phyloP scores from a whole-genome alignment of 2,113 vertebrate species.

The Daubentonia madagascariensis region DNA sequence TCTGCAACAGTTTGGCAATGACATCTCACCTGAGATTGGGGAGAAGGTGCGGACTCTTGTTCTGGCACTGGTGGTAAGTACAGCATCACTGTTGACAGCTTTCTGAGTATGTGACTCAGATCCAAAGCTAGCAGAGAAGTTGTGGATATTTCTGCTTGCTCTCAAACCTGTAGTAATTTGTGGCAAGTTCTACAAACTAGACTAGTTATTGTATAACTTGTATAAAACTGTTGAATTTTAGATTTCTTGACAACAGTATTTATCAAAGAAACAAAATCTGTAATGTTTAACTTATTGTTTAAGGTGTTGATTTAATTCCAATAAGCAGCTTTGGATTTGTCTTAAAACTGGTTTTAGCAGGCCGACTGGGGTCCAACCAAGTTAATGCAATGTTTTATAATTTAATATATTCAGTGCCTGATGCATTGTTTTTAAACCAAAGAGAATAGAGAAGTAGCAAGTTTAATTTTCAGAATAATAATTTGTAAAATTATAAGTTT shows the following conservation, averaged over 20 bases:
- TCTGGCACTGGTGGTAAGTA: conserved; percentile 94
- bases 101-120: background rate
- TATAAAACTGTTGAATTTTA: background rate
- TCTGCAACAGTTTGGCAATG: conserved; percentile 98
- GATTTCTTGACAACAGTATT: conserved; percentile 33
- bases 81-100: background rate
- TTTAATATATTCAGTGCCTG: background rate
- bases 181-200: background rate
- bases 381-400: conserved; percentile 32
- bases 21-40: conserved; percentile 98
- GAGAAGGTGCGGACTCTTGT: conserved; percentile 97
- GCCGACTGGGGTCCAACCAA: background rate
- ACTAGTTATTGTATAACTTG: background rate
- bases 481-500: conserved; percentile 37
- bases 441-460: background rate
- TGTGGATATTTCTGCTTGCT: background rate
- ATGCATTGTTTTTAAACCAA: background rate
- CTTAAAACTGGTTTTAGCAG: background rate
- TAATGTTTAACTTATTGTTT: conserved; percentile 21
- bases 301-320: background rate
- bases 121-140: background rate
- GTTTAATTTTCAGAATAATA: conserved; percentile 46
- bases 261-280: background rate
- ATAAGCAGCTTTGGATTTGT: conserved; percentile 37
- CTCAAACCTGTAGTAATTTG: background rate